These are phyloP conservation scores for Glyptemys insculpta DNA, from an alignment of 2,797 vertebrate species.

Conservation along the genomic window DNA sequence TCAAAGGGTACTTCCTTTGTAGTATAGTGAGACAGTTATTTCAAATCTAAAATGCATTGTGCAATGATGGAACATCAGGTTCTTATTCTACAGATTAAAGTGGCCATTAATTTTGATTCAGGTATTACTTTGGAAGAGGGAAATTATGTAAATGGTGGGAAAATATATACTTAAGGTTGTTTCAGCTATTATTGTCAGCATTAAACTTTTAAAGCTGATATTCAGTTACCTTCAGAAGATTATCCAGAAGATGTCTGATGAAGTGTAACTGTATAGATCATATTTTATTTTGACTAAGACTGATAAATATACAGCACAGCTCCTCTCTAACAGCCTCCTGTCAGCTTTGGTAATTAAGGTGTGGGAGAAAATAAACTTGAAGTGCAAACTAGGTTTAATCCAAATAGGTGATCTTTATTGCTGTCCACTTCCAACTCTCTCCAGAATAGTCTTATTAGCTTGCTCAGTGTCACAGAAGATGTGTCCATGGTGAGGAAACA, in stretches of 20 bases:
- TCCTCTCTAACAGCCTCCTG: too few species aligned
- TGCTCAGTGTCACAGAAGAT: background rate
- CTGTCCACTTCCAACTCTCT: background rate
- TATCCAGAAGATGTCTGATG: background rate
- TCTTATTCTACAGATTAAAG: background rate
- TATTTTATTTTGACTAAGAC: too few species aligned
- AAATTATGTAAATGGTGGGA: background rate
- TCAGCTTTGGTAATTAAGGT: too few species aligned
- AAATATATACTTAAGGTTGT: background rate
- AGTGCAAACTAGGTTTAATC: background rate
- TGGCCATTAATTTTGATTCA: background rate
- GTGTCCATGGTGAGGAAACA: background rate
- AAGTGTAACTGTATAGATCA: background rate
- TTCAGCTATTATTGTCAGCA: background rate
- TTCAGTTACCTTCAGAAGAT: background rate
- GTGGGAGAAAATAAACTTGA: too few species aligned
- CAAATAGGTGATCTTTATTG: fast-evolving
- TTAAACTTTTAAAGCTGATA: background rate
- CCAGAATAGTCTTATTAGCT: background rate
- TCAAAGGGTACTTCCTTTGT: conserved; percentile 6
- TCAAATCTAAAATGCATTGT: background rate
- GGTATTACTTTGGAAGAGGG: background rate
- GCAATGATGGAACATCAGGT: background rate
- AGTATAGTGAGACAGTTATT: conserved; percentile 8
- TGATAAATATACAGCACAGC: too few species aligned